Evolutionary conservation across 2,113 vertebrate genomes (phyloP), one percentile per base, ranked within the genome.

Genomic region (Pachypanchax playfairii): DNA sequence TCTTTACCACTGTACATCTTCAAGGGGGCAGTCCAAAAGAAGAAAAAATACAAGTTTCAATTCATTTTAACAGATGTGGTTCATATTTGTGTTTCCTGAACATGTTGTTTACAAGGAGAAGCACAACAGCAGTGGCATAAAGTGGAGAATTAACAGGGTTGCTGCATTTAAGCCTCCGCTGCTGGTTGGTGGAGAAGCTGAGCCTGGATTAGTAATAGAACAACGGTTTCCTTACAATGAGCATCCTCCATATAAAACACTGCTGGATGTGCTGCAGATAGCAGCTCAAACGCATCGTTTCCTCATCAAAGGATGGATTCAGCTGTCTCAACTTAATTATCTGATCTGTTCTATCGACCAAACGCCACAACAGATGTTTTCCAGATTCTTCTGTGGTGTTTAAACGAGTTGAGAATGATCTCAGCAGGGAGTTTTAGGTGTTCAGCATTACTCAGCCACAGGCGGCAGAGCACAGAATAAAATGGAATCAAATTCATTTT

Each of bases 1-100:
- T 93, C 92, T 78, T 90, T 91, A 84, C 91, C 63, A 52, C 84
- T 85, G 84, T 79, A 89, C 90, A 89, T 92, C 91, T 76, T 85
- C 87, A 89, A 78, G 83, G 90, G 92, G 91, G 90, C 79, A 24
- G 62, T 75, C 80, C 52, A 49, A 62, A 56, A 58, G 81, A 91
- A 58, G 1, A 91, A 41, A 74, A 39, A 75, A 92, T 91, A 87
- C 80, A 88, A 93, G 87, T 91, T 92, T 87, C 91, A 79, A 84
- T 79, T 69, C 81, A 77, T 87, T 89, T 88, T 71, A 65, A 65
- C 70, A 83, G 77, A 83, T 85, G 75, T 76, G 71, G 55, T 80
- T 88, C 64, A 49, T 77, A 74, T 87, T 86, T 84, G 60, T 58
- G 48, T 65, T 85, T 86, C 81, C 75, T 80, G 47, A 77, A 69